Evolutionary conservation across 2,888 invertebrate genomes (phyloP).

Genomic region (Athripsodes cinereus): DNA sequence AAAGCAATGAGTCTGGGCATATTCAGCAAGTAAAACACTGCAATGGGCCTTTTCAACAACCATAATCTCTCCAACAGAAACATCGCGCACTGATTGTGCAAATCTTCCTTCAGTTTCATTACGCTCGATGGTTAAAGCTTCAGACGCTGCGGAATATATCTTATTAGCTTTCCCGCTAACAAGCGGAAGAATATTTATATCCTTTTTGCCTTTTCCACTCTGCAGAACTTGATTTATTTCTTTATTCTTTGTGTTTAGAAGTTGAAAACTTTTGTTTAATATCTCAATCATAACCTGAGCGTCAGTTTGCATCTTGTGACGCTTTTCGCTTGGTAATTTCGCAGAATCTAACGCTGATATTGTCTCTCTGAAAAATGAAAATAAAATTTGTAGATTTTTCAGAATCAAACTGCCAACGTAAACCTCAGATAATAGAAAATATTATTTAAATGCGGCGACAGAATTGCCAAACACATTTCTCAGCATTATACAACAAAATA

Average conservation of each 20-base stretch:
- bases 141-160: conserved; percentile 54
- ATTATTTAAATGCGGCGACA: too few species aligned
- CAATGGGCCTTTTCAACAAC: conserved; percentile 68
- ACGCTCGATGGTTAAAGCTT: conserved; percentile 57
- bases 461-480: too few species aligned
- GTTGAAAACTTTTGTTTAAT: conserved; percentile 54
- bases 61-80: conserved; percentile 66
- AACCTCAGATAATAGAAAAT: conserved; percentile 44
- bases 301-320: conserved; percentile 58
- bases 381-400: conserved; percentile 65
- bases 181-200: conserved; percentile 28
- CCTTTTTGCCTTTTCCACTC: conserved; percentile 25
- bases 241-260: conserved; percentile 37
- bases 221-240: conserved; percentile 11
- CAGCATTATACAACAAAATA: too few species aligned
- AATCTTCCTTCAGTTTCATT: conserved; percentile 62
- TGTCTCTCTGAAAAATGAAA: conserved; percentile 51
- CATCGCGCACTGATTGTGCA: conserved; percentile 62
- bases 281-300: conserved; percentile 66
- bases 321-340: conserved; percentile 54
- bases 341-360: conserved; percentile 63
- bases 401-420: conserved; percentile 61
- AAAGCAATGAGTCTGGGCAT: conserved; percentile 62
- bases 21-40: conserved; percentile 63
- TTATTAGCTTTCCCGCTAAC: conserved; percentile 30